Evolutionary conservation across 2,888 invertebrate species (phyloP), one percentile per base, ranked within the genome.

Genomic region (Watsonalla binaria): DNA sequence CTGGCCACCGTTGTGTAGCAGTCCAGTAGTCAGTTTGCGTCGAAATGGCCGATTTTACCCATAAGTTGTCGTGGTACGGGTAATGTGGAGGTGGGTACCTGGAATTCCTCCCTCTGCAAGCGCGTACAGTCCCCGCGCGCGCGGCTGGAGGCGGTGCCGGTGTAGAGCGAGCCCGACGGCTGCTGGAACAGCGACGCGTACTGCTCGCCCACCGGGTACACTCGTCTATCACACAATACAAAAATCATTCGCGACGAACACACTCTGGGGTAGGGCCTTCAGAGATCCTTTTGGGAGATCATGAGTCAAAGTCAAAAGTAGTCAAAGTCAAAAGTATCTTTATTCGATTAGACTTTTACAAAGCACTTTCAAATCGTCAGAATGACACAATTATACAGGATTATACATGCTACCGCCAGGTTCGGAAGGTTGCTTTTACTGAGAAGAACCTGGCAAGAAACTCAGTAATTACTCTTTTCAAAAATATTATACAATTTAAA

Each of bases 41-140:
- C 24, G 24, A 24, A 4, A 24, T 24, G 4, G 24, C n/a, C 9
- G 46, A 6, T 13, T 6, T 46, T 7, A 7, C 13, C 6, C 45
- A 6, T 2, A 6, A 13, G 11, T 7, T 13, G 46, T 13, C n/a
- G 46, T 46, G 13, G 46, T 46, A 14, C 14, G 46, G 24, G 14
- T 5, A 6, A 24, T 9, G 35, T 47, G 7, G 6, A 11, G 8
- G 35, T 5, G 37, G 47, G 11, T 66, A 93, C 93, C 84, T 92
- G 92, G 78, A 94, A 92, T 74, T 95, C 95, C 54, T 95, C 94
- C 11, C 95, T 92, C 65, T 95, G 92, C 15, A 93, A 85, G 45
- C 94, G 92, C 0, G 95, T 93, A 51, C 95, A 95, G 73, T 95
- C 95, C 57, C 95, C 96, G 49, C 96, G 92, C 0, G 95, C 95